Percentiles rank a stretch among this genome's conserved stretches.
These are phyloP conservation scores for Leucoma salicis DNA, from an alignment of 2,888 invertebrate species.

Conservation along the genomic window DNA sequence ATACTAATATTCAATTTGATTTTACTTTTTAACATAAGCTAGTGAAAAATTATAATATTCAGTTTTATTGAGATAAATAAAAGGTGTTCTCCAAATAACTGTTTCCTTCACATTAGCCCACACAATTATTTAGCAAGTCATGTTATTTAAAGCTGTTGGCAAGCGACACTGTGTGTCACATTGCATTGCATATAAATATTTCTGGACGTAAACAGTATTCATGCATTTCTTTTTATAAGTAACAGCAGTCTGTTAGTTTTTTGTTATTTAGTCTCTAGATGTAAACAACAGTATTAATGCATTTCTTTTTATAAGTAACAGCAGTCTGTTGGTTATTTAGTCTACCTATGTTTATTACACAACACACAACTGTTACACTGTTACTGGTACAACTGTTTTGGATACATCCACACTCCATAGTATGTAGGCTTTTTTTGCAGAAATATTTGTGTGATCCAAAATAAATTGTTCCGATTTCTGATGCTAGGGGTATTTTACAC, in stretches of 20 bases:
- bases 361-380: no score
- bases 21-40: constrained; percentile 72
- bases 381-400: no score
- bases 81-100: constrained; percentile 69
- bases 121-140: constrained; percentile 63
- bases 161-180: constrained; percentile 38
- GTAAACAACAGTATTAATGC: neutral
- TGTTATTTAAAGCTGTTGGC: constrained; percentile 68
- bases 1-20: constrained; percentile 59
- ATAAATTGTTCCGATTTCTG: no score
- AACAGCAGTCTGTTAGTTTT: neutral
- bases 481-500: no score
- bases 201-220: neutral
- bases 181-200: constrained; percentile 15
- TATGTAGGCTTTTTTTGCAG: no score
- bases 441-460: no score
- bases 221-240: neutral
- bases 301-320: neutral
- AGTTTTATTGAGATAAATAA: constrained; percentile 79
- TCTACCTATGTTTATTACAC: no score
- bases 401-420: no score
- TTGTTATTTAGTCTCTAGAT: neutral
- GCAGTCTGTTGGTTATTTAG: neutral
- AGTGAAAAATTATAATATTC: constrained; percentile 78
- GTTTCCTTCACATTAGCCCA: constrained; percentile 56